Percentiles rank a stretch among this genome's conserved stretches.
These are phyloP conservation scores for Penelope pileata DNA, from an alignment of 2,113 vertebrate species.

Conservation along the genomic window DNA sequence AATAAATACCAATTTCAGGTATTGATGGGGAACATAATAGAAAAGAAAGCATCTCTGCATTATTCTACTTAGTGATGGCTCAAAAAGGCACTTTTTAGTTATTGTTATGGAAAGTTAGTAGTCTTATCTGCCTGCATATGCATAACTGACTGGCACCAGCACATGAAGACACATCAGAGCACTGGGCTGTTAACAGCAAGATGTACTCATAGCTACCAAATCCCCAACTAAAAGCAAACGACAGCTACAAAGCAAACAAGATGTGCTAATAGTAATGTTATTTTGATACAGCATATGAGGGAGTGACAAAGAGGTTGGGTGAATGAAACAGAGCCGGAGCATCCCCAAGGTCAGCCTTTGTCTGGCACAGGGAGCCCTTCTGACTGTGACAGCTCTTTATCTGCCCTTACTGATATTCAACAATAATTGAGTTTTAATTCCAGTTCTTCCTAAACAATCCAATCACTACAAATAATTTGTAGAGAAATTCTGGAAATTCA, in stretches of 20 bases:
- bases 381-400: neutral
- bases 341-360: accelerated
- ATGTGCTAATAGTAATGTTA: neutral
- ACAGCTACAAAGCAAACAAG: accelerated
- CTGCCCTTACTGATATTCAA: neutral
- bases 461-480: neutral
- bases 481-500: neutral
- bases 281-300: neutral
- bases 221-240: neutral
- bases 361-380: neutral
- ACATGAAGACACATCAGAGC: accelerated
- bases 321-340: neutral
- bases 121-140: neutral
- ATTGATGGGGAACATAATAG: neutral
- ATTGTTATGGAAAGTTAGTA: neutral
- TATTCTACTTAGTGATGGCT: neutral
- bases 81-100: neutral
- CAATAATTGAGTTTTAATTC: neutral
- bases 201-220: neutral
- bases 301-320: accelerated
- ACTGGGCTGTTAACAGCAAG: neutral
- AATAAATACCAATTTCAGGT: neutral
- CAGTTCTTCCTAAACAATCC: neutral
- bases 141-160: neutral
- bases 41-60: neutral